Evolutionary conservation across 1,140 invertebrate genomes (phyloP), one percentile per base, ranked within the genome.

Genomic region (Aphidius ervi): DNA sequence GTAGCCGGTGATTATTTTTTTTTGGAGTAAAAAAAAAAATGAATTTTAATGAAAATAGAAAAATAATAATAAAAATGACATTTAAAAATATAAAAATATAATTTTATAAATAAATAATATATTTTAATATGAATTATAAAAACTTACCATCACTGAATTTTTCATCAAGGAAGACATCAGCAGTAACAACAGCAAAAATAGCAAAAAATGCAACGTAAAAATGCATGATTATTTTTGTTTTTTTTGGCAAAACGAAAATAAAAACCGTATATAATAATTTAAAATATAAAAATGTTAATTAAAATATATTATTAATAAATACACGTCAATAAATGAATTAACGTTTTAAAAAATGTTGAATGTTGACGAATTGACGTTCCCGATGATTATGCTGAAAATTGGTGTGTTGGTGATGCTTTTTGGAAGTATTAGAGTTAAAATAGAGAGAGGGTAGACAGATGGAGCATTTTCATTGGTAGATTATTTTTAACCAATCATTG

Each of bases 131-230:
- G 4, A 49, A 56, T 31, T 31, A 31, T 31, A 31, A 41, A 10
- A 6, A 82, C 85, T 87, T 80, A 90, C 88, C 87, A 76, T 90
- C 88, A n/a, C 69, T 70, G 74, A 91, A 90, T 65, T 86, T 88
- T 72, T 91, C 89, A 66, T 90, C 85, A 62, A 87, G 83, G 75
- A 82, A 87, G 52, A 89, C 81, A 65, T 88, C 84, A 40, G 79
- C 79, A 48, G 69, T 46, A 41, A 75, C 78, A 66, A 83, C 69
- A 69, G 78, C 75, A 74, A 84, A 70, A 65, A 84, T 71, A 70
- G 82, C 78, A 70, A 82, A 73, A 70, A 82, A 69, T 55, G 74
- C 73, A 73, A 80, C 74, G 63, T 81, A 65, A 62, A 68, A 75
- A 69, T 80, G 82, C 83, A 85, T 82, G 78, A 68, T 9, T 68